Base-by-base conservation (phyloP, 2,797 vertebrate species). In the Naso thynnoides region DNA sequence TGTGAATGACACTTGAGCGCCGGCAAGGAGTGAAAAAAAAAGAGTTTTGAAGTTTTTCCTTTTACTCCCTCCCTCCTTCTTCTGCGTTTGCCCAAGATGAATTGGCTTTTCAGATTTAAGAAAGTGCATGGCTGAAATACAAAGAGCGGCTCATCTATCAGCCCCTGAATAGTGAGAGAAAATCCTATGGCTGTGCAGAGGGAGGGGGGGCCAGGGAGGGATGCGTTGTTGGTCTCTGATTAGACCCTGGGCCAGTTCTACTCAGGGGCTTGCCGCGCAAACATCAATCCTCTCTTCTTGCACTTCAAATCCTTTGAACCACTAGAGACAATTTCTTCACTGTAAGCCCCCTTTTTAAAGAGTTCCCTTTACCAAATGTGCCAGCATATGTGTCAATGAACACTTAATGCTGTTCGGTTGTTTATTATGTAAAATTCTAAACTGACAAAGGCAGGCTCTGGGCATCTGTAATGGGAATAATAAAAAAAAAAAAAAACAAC, bases 81-180 rank as follows among this genome's bases (percentile, higher is more conserved):
- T 72, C 76, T 79, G 86, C 72, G 9, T 89, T 92, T 90, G 86
- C 89, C 83, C 85, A 91, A 92, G 92, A 94, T 94, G 91, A 93
- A 94, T 92, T 93, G 91, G 92, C 93, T 94, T 93, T 94, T 93
- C 87, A 92, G 92, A 93, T 94, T 93, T 93, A 94, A 94, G 91
- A 94, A 93, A 93, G 91, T 91, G 89, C 88, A 93, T 82, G 90
- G 89, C 86, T 91, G 91, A 93, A 94, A 93, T 92, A 93, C 91
- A 94, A 94, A 92, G 89, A 90, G 90, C 84, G 90, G 89, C 91
- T 94, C 92, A 92, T 94, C 89, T 92, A 94, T 94, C 93, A 94
- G 88, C 76, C 81, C 60, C 86, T 88, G 92, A 93, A 93, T 93
- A 91, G 91, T 87, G 88, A 90, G 91, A 91, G 87, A 89, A 92